These are phyloP conservation scores for Eumerus sabulonum DNA, from an alignment of 2,888 invertebrate genomes.

Conservation along the genomic window DNA sequence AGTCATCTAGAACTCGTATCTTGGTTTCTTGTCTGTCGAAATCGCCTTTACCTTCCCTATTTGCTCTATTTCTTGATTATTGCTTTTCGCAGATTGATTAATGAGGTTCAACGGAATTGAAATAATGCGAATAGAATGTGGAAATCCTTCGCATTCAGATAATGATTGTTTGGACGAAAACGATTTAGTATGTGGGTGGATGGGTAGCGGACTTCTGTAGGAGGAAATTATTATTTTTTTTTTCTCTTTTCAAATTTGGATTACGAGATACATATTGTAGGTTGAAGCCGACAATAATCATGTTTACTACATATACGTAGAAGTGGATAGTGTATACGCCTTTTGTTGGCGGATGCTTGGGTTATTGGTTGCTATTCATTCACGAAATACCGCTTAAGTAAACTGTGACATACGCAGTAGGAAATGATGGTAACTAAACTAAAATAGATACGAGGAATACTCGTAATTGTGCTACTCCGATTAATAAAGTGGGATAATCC, in stretches of 20 bases:
- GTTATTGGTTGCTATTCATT: no score
- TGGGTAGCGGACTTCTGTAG: constrained; percentile 10
- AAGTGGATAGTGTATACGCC: no score
- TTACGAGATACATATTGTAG: no score
- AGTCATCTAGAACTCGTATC: constrained; percentile 5
- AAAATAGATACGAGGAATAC: no score
- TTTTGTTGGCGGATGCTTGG: no score
- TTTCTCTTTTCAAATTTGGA: not conserved
- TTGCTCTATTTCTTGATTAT: constrained; percentile 7
- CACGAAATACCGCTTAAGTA: no score
- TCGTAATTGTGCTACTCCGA: no score
- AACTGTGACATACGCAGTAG: no score
- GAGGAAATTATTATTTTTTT: constrained; percentile 38
- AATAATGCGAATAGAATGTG: constrained; percentile 37
- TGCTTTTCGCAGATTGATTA: constrained; percentile 50
- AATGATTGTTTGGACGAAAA: not conserved
- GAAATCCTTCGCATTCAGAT: constrained; percentile 10
- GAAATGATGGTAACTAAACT: no score
- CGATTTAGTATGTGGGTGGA: constrained; percentile 1
- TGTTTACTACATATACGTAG: no score
- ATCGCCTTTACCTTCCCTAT: constrained; percentile 3
- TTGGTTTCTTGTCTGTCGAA: not conserved
- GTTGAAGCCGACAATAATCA: no score
- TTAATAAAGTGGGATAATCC: no score
- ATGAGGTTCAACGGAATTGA: constrained; percentile 48